Evolutionary conservation across 2,888 invertebrate species (phyloP).

Genomic region (Ormyrus pomaceus): DNA sequence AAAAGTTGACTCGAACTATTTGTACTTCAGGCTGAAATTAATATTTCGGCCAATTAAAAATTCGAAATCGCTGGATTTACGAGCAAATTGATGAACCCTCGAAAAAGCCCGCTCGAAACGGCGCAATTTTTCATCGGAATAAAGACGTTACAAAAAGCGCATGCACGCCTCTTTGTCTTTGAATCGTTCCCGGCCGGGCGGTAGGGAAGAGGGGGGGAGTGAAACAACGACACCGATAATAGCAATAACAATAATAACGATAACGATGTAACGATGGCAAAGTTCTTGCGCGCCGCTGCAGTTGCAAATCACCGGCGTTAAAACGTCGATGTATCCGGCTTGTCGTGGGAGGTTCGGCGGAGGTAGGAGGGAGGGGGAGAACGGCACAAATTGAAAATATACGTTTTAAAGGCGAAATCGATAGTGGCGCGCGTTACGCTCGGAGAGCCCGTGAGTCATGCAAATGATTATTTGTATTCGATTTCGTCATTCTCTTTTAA

Average conservation of each 20-base stretch:
- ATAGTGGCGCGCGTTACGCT: constrained; percentile 59
- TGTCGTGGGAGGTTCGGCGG: constrained; percentile 1
- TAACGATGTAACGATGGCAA: constrained; percentile 26
- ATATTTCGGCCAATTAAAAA: too few relatives aligned
- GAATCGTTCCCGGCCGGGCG: neutral
- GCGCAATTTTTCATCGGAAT: constrained; percentile 22
- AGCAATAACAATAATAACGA: neutral
- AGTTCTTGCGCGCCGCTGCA: constrained; percentile 10
- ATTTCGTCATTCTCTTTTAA: constrained; percentile 5
- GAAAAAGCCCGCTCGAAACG: neutral
- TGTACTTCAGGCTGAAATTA: too few relatives aligned
- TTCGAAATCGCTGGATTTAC: too few relatives aligned
- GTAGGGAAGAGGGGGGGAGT: neutral
- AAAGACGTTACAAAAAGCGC: neutral
- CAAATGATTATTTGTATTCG: constrained; percentile 51
- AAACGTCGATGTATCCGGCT: constrained; percentile 51
- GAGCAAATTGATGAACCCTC: neutral
- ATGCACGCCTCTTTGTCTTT: constrained; percentile 16
- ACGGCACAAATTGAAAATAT: constrained; percentile 64
- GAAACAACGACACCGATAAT: neutral
- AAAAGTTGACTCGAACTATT: too few relatives aligned
- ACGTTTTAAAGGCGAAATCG: constrained; percentile 67
- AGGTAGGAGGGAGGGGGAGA: neutral
- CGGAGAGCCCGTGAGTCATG: constrained; percentile 49
- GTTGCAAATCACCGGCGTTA: constrained; percentile 48